Percentiles rank a stretch among this genome's conserved stretches.
Conservation (phyloP, 2,888 invertebrate species). For the Campoplex capitator region DNA sequence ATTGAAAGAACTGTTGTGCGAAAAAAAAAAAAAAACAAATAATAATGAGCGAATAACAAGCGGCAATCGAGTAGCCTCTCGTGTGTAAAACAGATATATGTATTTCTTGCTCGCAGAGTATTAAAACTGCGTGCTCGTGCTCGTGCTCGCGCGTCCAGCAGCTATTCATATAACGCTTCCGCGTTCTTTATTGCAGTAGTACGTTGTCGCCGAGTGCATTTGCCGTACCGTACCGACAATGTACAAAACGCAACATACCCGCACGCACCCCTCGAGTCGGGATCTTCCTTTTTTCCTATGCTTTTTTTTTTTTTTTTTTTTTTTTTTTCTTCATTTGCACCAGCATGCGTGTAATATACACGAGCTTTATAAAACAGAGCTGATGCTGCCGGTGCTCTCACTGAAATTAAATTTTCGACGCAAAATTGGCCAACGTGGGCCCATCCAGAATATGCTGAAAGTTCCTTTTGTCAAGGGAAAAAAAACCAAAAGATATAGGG, state of each 20-base stretch:
- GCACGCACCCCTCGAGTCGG: constrained; percentile 20
- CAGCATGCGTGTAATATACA: constrained; percentile 42
- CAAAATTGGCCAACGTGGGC: constrained; percentile 40
- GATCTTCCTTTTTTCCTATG: neutral
- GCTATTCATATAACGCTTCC: constrained; percentile 57
- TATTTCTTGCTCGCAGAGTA: constrained; percentile 34
- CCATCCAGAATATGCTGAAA: neutral
- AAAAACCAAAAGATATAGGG: neutral
- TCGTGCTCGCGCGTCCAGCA: constrained; percentile 31
- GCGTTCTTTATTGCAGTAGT: constrained; percentile 56
- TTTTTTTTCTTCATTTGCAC: constrained; percentile 21
- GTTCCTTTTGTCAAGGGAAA: constrained; percentile 18
- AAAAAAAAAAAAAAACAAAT: neutral
- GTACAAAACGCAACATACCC: constrained; percentile 53
- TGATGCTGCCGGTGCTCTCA: constrained; percentile 31
- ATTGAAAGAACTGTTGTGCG: neutral
- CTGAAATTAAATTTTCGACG: constrained; percentile 62
- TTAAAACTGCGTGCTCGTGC: constrained; percentile 50
- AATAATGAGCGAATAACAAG: neutral
- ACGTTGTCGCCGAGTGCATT: constrained; percentile 61
- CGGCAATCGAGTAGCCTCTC: constrained; percentile 17
- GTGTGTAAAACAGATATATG: neutral
- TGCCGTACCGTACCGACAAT: constrained; percentile 40
- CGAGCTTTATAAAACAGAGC: constrained; percentile 57
- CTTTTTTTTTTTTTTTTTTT: constrained; percentile 21